Evolutionary conservation across 2,113 vertebrate species (phyloP).

Genomic region (Cheilinus undulatus): DNA sequence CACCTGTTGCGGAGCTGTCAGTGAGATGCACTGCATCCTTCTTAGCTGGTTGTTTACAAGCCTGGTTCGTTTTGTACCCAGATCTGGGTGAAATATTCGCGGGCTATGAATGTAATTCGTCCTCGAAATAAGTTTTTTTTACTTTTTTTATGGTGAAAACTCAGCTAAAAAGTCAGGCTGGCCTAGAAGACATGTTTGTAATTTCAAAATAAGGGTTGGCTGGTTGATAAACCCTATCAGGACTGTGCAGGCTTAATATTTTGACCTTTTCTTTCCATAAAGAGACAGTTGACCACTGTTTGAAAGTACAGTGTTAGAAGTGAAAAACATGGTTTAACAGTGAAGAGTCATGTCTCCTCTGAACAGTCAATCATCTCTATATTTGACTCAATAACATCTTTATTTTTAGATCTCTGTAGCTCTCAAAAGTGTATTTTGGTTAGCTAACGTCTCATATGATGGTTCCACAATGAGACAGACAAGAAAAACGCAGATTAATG

Average conservation of each 20-base stretch:
- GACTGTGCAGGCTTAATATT: no score
- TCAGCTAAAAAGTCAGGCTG: neutral
- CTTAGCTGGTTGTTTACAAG: neutral
- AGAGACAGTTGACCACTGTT: no score
- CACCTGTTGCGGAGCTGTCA: slow-evolving; percentile 15
- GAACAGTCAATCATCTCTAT: no score
- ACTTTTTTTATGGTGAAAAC: no score
- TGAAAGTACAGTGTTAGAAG: no score
- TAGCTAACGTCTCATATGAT: no score
- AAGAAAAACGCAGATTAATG: neutral
- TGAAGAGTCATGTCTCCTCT: no score
- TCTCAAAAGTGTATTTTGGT: neutral
- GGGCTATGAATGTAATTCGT: no score
- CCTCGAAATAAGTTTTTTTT: no score
- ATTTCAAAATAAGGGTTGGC: neutral
- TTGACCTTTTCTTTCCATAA: no score
- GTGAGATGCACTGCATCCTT: neutral
- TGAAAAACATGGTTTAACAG: no score
- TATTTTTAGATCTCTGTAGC: neutral
- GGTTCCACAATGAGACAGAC: neutral
- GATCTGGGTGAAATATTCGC: no score
- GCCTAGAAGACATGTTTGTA: neutral
- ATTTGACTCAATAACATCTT: neutral
- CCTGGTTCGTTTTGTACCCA: neutral
- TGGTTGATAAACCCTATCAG: neutral